A percentile compares a stretch with the other conserved stretches of the same genome.
Conservation (phyloP, 2,113 vertebrate species). For the Procavia capensis region DNA sequence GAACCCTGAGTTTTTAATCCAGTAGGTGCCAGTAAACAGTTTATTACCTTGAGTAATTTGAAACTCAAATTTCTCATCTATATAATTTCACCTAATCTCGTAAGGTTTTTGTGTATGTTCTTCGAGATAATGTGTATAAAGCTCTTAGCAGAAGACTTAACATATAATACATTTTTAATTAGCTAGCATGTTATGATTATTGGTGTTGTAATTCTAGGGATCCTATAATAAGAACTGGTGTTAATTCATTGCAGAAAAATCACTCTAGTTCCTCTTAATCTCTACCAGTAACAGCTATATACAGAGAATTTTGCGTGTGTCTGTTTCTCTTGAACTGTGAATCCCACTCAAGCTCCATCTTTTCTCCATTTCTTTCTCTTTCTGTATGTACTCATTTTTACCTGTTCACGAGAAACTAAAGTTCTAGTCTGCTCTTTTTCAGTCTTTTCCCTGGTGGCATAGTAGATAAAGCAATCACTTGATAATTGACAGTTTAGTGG, state of each 20-base stretch:
- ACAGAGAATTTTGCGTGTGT: background rate
- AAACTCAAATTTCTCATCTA: background rate
- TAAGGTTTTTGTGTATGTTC: background rate
- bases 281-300: background rate
- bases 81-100: background rate
- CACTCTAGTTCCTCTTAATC: background rate
- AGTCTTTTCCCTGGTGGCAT: background rate
- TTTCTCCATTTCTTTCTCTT: background rate
- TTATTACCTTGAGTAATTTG: background rate
- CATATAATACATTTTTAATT: background rate
- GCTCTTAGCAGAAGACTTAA: background rate
- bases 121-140: background rate
- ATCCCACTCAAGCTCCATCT: background rate
- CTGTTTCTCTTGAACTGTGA: background rate
- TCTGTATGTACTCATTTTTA: background rate
- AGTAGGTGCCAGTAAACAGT: background rate
- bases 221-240: background rate
- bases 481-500: too few relatives aligned
- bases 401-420: background rate
- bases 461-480: too few relatives aligned
- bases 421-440: background rate
- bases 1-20: background rate
- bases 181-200: background rate
- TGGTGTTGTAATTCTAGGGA: background rate
- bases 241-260: slow-evolving; percentile 6